Evolutionary conservation across 2,888 invertebrate species (phyloP).

Genomic region (Nemapogon koenigi): DNA sequence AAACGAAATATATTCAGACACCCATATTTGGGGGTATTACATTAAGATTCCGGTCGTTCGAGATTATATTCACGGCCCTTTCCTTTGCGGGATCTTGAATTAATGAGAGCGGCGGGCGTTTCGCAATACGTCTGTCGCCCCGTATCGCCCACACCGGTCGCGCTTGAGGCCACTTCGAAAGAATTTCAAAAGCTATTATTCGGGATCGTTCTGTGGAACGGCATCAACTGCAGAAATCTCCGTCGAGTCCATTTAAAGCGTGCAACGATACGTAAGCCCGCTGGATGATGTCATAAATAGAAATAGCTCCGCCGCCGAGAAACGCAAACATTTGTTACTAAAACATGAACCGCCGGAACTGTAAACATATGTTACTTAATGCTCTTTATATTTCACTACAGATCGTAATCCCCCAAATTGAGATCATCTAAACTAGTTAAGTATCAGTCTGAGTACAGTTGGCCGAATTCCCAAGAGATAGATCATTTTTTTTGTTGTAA

Average conservation of each 20-base stretch:
- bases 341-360: conserved; percentile 26
- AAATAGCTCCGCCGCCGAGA: conserved; percentile 58
- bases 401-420: no score
- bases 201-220: conserved; percentile 58
- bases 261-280: conserved; percentile 64
- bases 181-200: conserved; percentile 55
- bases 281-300: conserved; percentile 67
- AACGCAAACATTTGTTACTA: conserved; percentile 42
- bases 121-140: conserved; percentile 42
- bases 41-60: conserved; percentile 43
- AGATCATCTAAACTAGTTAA: no score
- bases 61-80: conserved; percentile 35
- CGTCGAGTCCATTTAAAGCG: conserved; percentile 65
- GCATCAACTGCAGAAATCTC: conserved; percentile 59
- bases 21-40: conserved; percentile 15
- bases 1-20: neutral
- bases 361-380: conserved; percentile 4
- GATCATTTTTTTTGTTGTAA: no score
- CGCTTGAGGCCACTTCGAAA: conserved; percentile 33
- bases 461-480: no score
- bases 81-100: conserved; percentile 58
- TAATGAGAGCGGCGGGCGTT: conserved; percentile 46
- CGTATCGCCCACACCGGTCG: conserved; percentile 32
- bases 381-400: no score
- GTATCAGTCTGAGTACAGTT: no score